A percentile compares a stretch with the other conserved stretches of the same genome.
These are phyloP conservation scores for Micromussa lordhowensis DNA, from an alignment of 92 coral and sea anemone genomes.

Conservation along the genomic window DNA sequence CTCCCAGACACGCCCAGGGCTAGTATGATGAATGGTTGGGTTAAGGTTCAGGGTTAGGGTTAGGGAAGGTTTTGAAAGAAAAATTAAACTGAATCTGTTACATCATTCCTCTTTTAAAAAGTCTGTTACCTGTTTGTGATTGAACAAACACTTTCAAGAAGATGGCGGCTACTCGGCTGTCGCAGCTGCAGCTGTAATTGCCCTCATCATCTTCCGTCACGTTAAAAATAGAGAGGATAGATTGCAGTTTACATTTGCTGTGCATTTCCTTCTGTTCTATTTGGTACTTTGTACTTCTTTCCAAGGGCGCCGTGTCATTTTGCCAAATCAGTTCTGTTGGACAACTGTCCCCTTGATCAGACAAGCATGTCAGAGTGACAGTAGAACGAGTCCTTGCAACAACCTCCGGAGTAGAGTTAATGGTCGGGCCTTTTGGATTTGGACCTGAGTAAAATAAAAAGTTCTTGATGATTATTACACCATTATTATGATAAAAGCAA, in stretches of 20 bases:
- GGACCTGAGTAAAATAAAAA: not conserved
- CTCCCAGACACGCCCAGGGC: no score
- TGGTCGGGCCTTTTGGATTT: not conserved
- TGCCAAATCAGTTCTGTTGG: not conserved
- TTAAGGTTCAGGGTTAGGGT: no score
- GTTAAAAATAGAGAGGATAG: not conserved
- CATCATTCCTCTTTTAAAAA: no score
- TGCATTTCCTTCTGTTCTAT: not conserved
- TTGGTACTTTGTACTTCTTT: not conserved
- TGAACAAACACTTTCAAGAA: not conserved
- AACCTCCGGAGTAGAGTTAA: not conserved
- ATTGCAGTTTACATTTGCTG: not conserved
- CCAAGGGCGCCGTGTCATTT: not conserved
- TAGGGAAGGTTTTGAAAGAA: no score
- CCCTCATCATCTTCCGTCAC: conserved; percentile 3
- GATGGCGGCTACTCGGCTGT: not conserved
- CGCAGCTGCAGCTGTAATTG: not conserved
- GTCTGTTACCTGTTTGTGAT: not conserved
- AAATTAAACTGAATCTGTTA: no score
- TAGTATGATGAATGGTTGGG: no score
- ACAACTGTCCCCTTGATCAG: not conserved
- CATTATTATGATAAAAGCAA: no score
- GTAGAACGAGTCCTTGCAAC: not conserved
- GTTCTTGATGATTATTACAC: not conserved
- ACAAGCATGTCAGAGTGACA: not conserved